Conservation (phyloP, 2,888 invertebrate genomes). For the Caenorhabditis zanzibari region DNA sequence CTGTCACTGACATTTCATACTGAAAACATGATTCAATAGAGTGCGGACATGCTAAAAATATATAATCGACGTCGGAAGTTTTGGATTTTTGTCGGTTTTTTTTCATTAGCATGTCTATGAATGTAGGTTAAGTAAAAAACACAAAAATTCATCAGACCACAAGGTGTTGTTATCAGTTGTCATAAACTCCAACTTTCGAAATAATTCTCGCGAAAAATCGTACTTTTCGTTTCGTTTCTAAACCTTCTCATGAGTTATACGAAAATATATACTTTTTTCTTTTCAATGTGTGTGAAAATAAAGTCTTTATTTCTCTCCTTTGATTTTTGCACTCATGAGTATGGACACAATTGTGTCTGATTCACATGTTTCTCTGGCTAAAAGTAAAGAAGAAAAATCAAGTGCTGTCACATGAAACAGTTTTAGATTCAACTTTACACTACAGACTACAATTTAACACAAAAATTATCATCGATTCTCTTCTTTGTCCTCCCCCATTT, state of each 20-base stretch:
- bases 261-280: neutral
- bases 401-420: constrained; percentile 28
- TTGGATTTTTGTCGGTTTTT: neutral
- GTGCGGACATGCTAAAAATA: constrained; percentile 11
- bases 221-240: neutral
- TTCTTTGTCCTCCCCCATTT: constrained; percentile 8
- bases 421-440: constrained; percentile 10
- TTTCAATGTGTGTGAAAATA: neutral
- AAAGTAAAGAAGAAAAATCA: constrained; percentile 10
- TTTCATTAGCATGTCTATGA: neutral
- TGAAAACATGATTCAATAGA: constrained; percentile 16
- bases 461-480: constrained; percentile 21
- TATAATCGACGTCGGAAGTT: neutral
- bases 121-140: constrained; percentile 24
- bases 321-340: constrained; percentile 10
- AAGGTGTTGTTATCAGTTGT: constrained; percentile 20
- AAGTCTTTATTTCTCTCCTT: neutral
- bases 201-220: neutral
- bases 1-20: constrained; percentile 31
- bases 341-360: neutral
- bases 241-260: neutral
- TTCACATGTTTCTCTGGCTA: no score
- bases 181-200: constrained; percentile 11
- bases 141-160: constrained; percentile 33
- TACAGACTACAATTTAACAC: constrained; percentile 29